phyloP scores from a whole-genome alignment of 2,113 vertebrate species.

The Xenus cinereus region DNA sequence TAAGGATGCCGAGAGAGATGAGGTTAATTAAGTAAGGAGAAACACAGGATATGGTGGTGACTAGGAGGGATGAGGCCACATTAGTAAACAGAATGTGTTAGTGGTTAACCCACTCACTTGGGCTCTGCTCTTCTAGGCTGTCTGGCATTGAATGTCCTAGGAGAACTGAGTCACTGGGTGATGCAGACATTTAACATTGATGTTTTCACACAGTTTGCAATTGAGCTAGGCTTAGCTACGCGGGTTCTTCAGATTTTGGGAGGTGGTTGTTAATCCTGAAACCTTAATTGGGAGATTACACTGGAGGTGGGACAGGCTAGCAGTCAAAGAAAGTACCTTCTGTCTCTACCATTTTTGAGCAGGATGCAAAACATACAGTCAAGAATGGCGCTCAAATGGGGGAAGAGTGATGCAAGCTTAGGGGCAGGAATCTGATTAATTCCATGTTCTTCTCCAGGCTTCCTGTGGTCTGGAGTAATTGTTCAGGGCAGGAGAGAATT shows the following conservation, averaged over 20 bases:
- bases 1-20: background rate
- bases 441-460: background rate
- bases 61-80: background rate
- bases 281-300: background rate
- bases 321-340: background rate
- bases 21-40: background rate
- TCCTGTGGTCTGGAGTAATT: background rate
- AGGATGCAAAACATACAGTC: background rate
- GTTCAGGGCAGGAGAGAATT: background rate
- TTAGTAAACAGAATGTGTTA: background rate
- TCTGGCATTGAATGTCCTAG: background rate
- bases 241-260: background rate
- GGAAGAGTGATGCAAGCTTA: background rate
- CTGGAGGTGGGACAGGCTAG: background rate
- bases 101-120: background rate
- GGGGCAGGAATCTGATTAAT: background rate
- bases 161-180: background rate
- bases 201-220: background rate
- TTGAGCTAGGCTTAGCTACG: background rate
- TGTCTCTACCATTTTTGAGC: background rate
- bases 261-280: background rate
- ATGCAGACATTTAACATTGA: background rate
- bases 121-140: background rate
- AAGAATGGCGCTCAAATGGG: background rate
- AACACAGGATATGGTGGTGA: background rate